A percentile compares a stretch with the other conserved stretches of the same genome.
Evolutionary conservation across 2,888 invertebrate genomes (phyloP).

Genomic region (Seladonia tumulorum): DNA sequence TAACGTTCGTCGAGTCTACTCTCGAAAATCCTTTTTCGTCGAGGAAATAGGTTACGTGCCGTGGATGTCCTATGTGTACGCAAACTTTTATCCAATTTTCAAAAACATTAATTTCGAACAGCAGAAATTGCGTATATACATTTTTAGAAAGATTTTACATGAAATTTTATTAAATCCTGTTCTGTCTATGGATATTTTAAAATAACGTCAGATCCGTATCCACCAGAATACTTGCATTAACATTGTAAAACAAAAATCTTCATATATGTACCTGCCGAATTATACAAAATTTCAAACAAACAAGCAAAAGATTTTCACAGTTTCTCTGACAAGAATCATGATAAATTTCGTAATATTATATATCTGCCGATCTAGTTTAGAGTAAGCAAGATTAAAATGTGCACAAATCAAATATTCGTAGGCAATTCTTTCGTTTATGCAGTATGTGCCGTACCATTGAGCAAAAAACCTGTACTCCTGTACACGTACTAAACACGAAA

Average conservation of each 20-base stretch:
- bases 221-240: neutral
- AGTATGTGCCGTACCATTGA: no score
- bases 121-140: neutral
- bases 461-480: no score
- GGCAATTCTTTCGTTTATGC: no score
- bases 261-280: no score
- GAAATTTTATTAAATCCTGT: neutral
- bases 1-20: slow-evolving; percentile 2
- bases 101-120: neutral
- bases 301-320: no score
- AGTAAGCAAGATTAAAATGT: no score
- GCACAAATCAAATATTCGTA: no score
- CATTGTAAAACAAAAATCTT: neutral
- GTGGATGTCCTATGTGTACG: neutral
- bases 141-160: neutral
- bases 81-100: neutral
- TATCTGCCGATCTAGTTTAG: no score
- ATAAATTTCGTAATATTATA: no score
- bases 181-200: neutral
- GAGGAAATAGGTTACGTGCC: neutral
- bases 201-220: neutral
- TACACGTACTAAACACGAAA: no score
- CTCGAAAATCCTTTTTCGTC: neutral
- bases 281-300: no score
- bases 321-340: no score